Conservation (phyloP, 92 coral and sea anemone genomes). For the Micromussa lordhowensis region DNA sequence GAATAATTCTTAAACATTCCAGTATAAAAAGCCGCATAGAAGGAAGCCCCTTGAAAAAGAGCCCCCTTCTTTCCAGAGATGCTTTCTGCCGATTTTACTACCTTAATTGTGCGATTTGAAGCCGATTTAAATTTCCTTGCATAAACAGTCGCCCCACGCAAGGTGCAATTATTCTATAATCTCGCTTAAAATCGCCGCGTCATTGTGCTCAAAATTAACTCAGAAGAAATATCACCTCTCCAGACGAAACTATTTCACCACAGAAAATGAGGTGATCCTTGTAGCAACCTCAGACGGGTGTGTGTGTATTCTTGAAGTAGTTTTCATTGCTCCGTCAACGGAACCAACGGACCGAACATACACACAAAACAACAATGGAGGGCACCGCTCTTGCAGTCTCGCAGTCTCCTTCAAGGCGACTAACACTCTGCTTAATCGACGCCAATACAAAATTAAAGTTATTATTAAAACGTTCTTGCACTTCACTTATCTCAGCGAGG, state of each 20-base stretch:
- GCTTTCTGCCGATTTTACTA: neutral
- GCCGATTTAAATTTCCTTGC: neutral
- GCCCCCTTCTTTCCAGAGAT: neutral
- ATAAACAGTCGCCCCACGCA: neutral
- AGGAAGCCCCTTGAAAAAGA: neutral
- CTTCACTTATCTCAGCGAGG: neutral
- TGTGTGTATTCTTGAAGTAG: neutral
- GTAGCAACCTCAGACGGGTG: neutral
- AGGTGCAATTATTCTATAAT: no score
- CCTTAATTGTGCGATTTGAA: neutral
- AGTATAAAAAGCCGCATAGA: neutral
- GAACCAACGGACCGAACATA: neutral
- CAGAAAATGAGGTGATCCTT: neutral
- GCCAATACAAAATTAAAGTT: constrained; percentile 1
- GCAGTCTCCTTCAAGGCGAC: neutral
- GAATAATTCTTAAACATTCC: neutral
- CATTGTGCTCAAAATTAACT: neutral
- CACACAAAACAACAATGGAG: neutral
- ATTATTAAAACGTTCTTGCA: neutral
- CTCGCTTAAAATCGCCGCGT: neutral
- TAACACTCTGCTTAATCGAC: neutral
- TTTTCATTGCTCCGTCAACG: neutral
- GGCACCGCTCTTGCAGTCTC: neutral
- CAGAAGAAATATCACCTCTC: neutral
- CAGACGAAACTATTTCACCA: neutral